Evolutionary conservation across 2,888 invertebrate species (phyloP), one percentile per base, ranked within the genome.

Genomic region (Pachydiplax longipennis): DNA sequence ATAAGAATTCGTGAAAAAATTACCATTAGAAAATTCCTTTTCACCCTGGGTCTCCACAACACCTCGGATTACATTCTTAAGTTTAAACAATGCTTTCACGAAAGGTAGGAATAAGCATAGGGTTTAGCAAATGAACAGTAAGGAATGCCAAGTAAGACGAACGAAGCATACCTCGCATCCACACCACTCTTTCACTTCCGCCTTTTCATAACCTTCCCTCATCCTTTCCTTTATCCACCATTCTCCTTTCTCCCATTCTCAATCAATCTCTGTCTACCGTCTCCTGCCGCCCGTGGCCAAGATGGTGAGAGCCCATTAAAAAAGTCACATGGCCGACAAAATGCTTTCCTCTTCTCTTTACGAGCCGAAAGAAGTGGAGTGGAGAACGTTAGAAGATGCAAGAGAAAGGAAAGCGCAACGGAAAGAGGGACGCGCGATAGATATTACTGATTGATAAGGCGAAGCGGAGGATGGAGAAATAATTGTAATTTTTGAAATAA

Each of bases 271-370:
- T 58, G 83, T 83, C 83, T 18, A 8, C 25, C 81, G 53, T 31
- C 53, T 58, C 58, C 83, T 22, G 53, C 44, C 53, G 48, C 82
- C 44, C 82, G 44, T 82, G 53, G 82, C 48, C 82, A 44, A 48
- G 48, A 48, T 40, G 82, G 48, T 82, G 82, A 82, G 82, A 82
- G 48, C 48, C 82, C 82, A 83, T 83, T 83, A 83, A 83, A 58
- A 83, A 83, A 83, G 83, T 83, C 58, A 18, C 31, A 83, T 58
- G 83, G 31, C 58, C 73, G 10, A 31, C 15, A 73, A 65, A 65
- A 65, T 65, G 65, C 65, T 65, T 25, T 22, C 65, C 65, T 25
- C 22, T n/a, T 65, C 65, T 25, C 5, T 65, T 65, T 65, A 65
- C 25, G 22, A 65, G 25, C 65, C 65, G 22, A 22, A 65, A 65